Base-by-base conservation (phyloP, 1,140 invertebrate genomes). In the Sarcophaga peregrina region DNA sequence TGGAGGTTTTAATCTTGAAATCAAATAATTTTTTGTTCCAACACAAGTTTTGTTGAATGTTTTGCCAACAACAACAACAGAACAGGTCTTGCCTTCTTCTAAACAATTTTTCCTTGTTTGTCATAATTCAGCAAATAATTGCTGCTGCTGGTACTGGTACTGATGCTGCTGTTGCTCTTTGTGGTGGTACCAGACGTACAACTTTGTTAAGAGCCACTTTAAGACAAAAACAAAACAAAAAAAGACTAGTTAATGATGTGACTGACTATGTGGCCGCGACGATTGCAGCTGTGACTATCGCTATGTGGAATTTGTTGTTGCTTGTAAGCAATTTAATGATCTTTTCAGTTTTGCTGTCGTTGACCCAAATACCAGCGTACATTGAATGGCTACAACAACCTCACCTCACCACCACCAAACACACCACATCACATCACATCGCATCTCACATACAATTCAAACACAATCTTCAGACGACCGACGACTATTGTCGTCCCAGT, bases 1-100 rank as follows among this genome's bases (percentile, higher is more conserved):
- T 58, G 13, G 54, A 58, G 54, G 54, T 58, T 58, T 58, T 58
- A 58, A 58, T 58, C 54, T 58, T 58, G 54, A 58, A 58, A 58
- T 58, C n/a, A 58, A 58, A 58, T 58, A 58, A 15, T n/a, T 37
- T 37, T 37, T 37, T n/a, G n/a, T n/a, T n/a, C n/a, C n/a, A n/a
- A n/a, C n/a, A n/a, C n/a, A n/a, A n/a, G n/a, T n/a, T n/a, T n/a
- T n/a, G n/a, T n/a, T n/a, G n/a, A n/a, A n/a, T n/a, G n/a, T 37
- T 37, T 4, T 37, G 25, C 25, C 25, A 37, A 37, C 1, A 37
- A 37, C 25, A 37, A 1, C 25, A n/a, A n/a, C n/a, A n/a, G n/a
- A n/a, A n/a, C n/a, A 37, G 1, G 4, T 37, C 25, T 37, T 37
- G n/a, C n/a, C n/a, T 58, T 13, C 11, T 58, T 58, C 13, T 3